These are phyloP conservation scores for Palythoa heliodiscus DNA, from an alignment of 92 coral and sea anemone species.

Conservation along the genomic window DNA sequence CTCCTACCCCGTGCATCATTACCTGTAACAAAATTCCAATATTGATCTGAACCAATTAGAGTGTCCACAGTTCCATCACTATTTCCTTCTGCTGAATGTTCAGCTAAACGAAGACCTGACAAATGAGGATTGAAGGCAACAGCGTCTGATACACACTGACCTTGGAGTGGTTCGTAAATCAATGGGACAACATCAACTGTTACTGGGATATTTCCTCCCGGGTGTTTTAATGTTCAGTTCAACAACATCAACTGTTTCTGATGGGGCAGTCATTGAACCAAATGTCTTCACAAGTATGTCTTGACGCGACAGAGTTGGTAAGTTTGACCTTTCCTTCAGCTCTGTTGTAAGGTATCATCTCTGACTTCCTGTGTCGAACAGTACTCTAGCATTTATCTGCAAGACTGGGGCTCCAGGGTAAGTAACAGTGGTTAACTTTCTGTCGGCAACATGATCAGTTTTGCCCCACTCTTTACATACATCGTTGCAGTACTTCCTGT, in stretches of 20 bases:
- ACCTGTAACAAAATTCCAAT: conserved; percentile 6
- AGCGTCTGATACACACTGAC: not conserved
- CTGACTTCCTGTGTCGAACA: not conserved
- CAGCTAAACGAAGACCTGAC: not conserved
- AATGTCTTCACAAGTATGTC: not conserved
- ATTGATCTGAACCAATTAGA: conserved; percentile 2
- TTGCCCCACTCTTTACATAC: not conserved
- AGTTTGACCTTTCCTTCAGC: not conserved
- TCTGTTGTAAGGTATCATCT: not conserved
- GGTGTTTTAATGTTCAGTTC: not conserved
- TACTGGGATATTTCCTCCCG: not conserved
- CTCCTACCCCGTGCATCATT: not conserved
- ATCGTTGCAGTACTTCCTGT: not conserved
- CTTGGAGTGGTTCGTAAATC: not conserved
- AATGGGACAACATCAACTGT: not conserved
- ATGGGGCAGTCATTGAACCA: not conserved
- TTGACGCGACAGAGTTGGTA: not conserved
- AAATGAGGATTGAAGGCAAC: not conserved
- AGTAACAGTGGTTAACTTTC: not conserved
- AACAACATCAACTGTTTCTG: not conserved
- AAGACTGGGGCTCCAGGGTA: not conserved
- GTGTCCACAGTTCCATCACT: not conserved
- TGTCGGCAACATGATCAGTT: not conserved
- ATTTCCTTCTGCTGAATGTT: not conserved
- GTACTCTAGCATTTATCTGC: not conserved